These are phyloP conservation scores for Ptilodon capucinus DNA, from an alignment of 2,888 invertebrate species.

Conservation along the genomic window DNA sequence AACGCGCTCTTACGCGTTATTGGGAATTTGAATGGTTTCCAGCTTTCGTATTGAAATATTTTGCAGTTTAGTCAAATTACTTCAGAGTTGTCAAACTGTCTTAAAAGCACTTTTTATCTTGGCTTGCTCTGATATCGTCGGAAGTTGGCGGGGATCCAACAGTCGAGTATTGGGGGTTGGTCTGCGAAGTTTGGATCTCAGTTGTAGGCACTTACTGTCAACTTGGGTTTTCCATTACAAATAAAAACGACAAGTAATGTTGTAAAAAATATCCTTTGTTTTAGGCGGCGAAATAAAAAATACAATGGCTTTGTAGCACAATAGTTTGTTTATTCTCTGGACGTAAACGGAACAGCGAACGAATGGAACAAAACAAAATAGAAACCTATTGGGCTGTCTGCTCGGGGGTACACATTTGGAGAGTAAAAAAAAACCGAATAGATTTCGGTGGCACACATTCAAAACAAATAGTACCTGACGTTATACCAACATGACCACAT, in stretches of 20 bases:
- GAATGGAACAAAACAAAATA: constrained; percentile 12
- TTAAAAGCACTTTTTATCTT: constrained; percentile 58
- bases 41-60: constrained; percentile 16
- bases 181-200: constrained; percentile 31
- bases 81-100: constrained; percentile 40
- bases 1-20: constrained; percentile 13
- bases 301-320: constrained; percentile 1
- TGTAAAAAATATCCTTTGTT: constrained; percentile 4
- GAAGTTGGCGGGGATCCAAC: constrained; percentile 65
- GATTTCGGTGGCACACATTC: constrained; percentile 47
- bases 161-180: constrained; percentile 42
- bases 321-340: constrained; percentile 17
- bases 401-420: constrained; percentile 25
- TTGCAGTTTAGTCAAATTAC: constrained; percentile 36
- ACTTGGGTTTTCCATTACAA: constrained; percentile 23
- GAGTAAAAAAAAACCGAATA: constrained; percentile 46
- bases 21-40: constrained; percentile 16
- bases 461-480: constrained; percentile 49
- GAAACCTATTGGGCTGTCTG: constrained; percentile 17
- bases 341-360: constrained; percentile 13
- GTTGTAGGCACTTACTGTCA: constrained; percentile 34
- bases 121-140: constrained; percentile 61
- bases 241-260: constrained; percentile 5
- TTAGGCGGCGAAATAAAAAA: background rate
- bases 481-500: constrained; percentile 33